A percentile compares a stretch with the other conserved stretches of the same genome.
These are phyloP conservation scores for Phacellophora camtschatica DNA, from an alignment of 30 jellyfish, hydroid and myxozoan genomes.

Conservation along the genomic window DNA sequence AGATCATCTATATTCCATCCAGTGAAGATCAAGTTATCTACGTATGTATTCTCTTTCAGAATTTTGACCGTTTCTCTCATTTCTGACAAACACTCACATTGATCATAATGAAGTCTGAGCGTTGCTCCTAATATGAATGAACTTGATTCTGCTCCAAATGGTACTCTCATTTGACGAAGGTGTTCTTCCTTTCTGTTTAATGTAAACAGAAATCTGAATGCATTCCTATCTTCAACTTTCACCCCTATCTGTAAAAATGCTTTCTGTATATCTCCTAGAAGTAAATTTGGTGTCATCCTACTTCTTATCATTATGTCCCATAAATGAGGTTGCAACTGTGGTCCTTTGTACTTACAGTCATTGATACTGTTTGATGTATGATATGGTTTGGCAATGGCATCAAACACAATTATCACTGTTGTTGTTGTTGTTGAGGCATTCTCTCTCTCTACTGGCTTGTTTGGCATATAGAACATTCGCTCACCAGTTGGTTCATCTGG, in stretches of 20 bases:
- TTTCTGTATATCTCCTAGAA: constrained; percentile 20
- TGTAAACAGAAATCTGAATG: constrained; percentile 48
- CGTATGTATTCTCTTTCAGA: constrained; percentile 1
- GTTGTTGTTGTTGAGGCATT: constrained; percentile 12
- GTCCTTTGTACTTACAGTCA: constrained; percentile 26
- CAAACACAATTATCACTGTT: constrained; percentile 32
- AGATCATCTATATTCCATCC: not conserved
- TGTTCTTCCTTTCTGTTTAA: constrained; percentile 11
- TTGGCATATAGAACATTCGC: not conserved
- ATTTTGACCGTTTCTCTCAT: not conserved
- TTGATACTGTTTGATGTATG: constrained; percentile 8
- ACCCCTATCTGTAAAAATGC: constrained; percentile 50
- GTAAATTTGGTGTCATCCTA: constrained; percentile 30
- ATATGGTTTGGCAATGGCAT: constrained; percentile 13
- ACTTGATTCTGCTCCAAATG: constrained; percentile 14
- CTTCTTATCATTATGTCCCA: constrained; percentile 65
- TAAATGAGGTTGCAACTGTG: constrained; percentile 41
- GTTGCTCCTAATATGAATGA: constrained; percentile 26
- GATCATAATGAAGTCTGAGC: not conserved
- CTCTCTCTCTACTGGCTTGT: not conserved
- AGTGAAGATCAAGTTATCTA: constrained; percentile 3
- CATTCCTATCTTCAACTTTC: constrained; percentile 45
- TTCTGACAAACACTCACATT: constrained; percentile 5
- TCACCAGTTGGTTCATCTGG: not conserved
- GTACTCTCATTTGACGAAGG: not conserved